These are phyloP conservation scores for Liparis tanakae DNA, from an alignment of 2,797 vertebrate species.

Conservation along the genomic window DNA sequence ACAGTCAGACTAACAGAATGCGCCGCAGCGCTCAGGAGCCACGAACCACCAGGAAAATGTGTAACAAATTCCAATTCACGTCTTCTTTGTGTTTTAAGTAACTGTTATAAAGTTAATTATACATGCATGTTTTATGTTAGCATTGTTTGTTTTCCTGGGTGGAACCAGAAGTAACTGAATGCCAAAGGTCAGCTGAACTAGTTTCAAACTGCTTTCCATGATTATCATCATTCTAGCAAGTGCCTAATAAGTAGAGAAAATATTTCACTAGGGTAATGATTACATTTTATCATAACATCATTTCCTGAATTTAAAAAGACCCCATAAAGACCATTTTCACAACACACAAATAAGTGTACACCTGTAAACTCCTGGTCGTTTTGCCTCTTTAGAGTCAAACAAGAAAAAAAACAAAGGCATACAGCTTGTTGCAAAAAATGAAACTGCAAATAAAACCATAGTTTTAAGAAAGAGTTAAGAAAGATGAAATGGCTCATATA, in stretches of 20 bases:
- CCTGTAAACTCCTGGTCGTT: constrained; percentile 47
- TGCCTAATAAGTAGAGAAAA: background rate
- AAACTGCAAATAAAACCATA: constrained; percentile 31
- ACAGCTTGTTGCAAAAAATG: constrained; percentile 61
- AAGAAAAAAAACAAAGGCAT: constrained; percentile 18
- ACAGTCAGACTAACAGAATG: background rate
- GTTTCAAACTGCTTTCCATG: background rate
- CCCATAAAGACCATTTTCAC: background rate
- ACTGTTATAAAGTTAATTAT: background rate
- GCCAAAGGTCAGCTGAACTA: background rate
- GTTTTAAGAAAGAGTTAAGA: background rate
- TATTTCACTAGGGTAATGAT: background rate
- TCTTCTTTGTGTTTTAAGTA: background rate
- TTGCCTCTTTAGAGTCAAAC: constrained; percentile 22
- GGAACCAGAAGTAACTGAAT: background rate
- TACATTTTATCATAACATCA: background rate
- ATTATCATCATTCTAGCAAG: background rate
- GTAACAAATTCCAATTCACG: background rate
- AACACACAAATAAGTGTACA: background rate
- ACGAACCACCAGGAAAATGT: background rate
- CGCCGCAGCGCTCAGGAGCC: background rate
- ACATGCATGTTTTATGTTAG: background rate
- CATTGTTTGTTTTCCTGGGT: constrained; percentile 13
- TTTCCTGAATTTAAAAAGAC: constrained; percentile 1
- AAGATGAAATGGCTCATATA: background rate